A percentile compares a stretch with the other conserved stretches of the same genome.
Evolutionary conservation across 2,113 vertebrate genomes (phyloP).

Genomic region (Shinisaurus crocodilurus): DNA sequence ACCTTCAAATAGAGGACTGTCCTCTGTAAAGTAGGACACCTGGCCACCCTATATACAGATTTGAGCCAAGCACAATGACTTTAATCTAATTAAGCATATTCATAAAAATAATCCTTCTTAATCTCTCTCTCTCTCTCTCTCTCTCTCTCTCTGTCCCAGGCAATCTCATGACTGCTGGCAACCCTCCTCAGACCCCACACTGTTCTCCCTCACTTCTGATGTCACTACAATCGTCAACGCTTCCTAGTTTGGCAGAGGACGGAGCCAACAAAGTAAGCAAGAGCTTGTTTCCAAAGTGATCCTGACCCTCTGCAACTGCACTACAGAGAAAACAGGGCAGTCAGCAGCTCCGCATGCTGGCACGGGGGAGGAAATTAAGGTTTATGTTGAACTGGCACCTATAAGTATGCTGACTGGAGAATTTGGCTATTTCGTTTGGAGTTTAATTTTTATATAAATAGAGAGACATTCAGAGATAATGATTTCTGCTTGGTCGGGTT

Average conservation of each 20-base stretch:
- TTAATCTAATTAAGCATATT: neutral
- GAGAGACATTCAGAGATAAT: neutral
- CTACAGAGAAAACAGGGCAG: neutral
- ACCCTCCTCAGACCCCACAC: neutral
- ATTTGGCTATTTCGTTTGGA: neutral
- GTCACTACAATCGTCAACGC: conserved; percentile 31
- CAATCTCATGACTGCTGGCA: neutral
- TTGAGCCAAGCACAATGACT: neutral
- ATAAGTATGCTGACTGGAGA: neutral
- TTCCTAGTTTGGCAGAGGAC: conserved; percentile 18
- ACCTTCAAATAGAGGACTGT: too few relatives aligned
- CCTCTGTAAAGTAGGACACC: too few relatives aligned
- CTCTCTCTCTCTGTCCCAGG: neutral
- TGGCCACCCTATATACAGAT: neutral
- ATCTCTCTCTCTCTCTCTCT: neutral
- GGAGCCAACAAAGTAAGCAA: neutral
- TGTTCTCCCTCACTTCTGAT: conserved; percentile 27
- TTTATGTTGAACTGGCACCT: neutral
- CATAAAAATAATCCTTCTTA: too few relatives aligned
- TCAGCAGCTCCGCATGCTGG: neutral
- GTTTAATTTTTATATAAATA: neutral
- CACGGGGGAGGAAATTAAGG: fast-evolving
- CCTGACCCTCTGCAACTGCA: fast-evolving
- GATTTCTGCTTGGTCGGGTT: neutral
- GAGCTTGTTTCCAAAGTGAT: neutral